A percentile compares a stretch with the other conserved stretches of the same genome.
Evolutionary conservation across 2,888 invertebrate species (phyloP).

Genomic region (Panorpa germanica): DNA sequence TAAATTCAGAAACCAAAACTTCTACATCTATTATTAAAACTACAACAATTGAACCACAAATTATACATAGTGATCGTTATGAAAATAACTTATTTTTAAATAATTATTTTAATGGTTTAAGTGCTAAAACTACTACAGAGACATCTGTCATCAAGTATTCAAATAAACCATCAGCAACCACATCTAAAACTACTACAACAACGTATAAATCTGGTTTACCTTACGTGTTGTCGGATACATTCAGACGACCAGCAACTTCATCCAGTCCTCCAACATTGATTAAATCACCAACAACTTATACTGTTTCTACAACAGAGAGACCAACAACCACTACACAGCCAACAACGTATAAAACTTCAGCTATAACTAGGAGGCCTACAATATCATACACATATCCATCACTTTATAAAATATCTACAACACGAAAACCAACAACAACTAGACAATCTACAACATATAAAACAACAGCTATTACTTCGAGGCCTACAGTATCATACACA

Average conservation of each 20-base stretch:
- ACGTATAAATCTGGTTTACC: slow-evolving; percentile 18
- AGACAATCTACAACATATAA: neutral
- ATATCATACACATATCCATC: slow-evolving; percentile 4
- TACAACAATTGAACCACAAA: too few relatives aligned
- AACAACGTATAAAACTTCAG: slow-evolving; percentile 7
- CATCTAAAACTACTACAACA: slow-evolving; percentile 11
- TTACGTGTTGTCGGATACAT: too few relatives aligned
- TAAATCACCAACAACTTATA: neutral
- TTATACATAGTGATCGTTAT: too few relatives aligned
- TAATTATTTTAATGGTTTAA: too few relatives aligned
- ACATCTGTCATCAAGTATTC: neutral
- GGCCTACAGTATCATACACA: neutral
- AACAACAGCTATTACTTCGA: neutral
- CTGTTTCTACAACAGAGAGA: neutral
- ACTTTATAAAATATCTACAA: neutral
- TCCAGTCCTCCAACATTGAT: neutral
- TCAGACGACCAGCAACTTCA: slow-evolving; percentile 15
- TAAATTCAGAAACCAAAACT: too few relatives aligned
- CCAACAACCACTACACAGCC: slow-evolving; percentile 3
- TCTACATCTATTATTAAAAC: too few relatives aligned
- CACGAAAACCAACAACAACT: slow-evolving; percentile 3
- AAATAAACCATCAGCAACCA: slow-evolving; percentile 2
- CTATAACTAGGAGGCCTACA: neutral
- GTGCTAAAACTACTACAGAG: too few relatives aligned
- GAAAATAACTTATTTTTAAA: too few relatives aligned